These are phyloP conservation scores for Clanis bilineata DNA, from an alignment of 2,888 invertebrate genomes.

Conservation along the genomic window DNA sequence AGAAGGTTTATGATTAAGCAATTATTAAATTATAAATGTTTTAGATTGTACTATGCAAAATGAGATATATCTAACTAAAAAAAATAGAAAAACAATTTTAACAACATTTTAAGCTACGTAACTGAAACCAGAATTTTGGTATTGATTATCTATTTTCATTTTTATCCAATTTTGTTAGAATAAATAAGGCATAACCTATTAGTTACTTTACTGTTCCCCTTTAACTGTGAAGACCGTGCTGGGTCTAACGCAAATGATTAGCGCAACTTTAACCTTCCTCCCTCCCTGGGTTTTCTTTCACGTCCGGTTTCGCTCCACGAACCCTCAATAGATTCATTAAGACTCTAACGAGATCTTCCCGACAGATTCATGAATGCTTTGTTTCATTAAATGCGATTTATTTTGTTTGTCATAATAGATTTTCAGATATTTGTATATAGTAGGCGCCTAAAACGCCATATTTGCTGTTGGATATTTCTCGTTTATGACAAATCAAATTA, in stretches of 20 bases:
- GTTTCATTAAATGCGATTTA: constrained; percentile 76
- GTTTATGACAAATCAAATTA: neutral
- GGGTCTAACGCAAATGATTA: constrained; percentile 70
- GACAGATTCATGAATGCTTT: constrained; percentile 75
- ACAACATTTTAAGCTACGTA: no score
- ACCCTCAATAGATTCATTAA: constrained; percentile 81
- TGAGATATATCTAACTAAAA: no score
- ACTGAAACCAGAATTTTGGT: no score
- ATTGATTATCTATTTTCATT: neutral
- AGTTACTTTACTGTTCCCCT: neutral
- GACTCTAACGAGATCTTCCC: constrained; percentile 77
- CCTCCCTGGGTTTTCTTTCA: constrained; percentile 54
- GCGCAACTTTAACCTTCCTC: constrained; percentile 63
- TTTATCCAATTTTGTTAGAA: neutral
- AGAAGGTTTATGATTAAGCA: no score
- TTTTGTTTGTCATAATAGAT: constrained; percentile 59
- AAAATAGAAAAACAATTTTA: no score
- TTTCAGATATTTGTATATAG: constrained; percentile 13
- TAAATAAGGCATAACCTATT: neutral
- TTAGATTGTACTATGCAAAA: no score
- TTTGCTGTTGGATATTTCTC: neutral
- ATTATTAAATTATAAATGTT: no score
- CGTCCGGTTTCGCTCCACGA: constrained; percentile 65
- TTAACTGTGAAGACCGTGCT: constrained; percentile 28
- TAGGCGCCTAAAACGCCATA: neutral